Conservation (phyloP, 64 coral and sea anemone genomes). For the Dendrophyllia cribrosa region DNA sequence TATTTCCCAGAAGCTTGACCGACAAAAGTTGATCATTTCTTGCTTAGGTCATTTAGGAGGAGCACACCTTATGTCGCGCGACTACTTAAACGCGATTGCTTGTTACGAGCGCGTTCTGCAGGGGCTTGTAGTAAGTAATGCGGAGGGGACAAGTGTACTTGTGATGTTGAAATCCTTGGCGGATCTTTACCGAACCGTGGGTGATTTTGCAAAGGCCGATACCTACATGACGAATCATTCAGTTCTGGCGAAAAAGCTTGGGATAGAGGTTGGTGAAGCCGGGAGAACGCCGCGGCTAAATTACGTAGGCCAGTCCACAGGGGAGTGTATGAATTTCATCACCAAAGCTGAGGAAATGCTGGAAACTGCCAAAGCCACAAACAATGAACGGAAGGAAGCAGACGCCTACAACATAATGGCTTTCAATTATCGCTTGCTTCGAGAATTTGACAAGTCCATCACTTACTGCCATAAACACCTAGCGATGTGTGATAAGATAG, state of each 20-base stretch:
- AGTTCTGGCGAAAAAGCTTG: background rate
- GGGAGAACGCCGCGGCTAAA: background rate
- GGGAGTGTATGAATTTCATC: background rate
- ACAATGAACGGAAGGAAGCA: background rate
- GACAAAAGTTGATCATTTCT: background rate
- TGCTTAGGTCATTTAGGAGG: background rate
- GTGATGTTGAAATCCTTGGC: background rate
- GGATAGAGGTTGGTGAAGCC: background rate
- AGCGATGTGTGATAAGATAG: background rate
- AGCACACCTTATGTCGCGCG: slow-evolving; percentile 1
- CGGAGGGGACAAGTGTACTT: background rate
- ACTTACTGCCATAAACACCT: background rate
- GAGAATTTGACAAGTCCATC: slow-evolving; percentile 3
- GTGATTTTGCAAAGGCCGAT: background rate
- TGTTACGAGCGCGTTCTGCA: background rate
- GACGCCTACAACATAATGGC: slow-evolving; percentile 1
- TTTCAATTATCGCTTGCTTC: background rate
- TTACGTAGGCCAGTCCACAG: background rate
- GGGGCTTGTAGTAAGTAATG: background rate
- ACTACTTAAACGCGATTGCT: background rate
- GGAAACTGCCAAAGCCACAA: background rate
- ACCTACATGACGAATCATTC: background rate
- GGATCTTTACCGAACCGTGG: background rate
- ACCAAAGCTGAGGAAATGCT: background rate
- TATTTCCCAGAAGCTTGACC: background rate